A percentile compares a stretch with the other conserved stretches of the same genome.
Evolutionary conservation across 2,113 vertebrate species (phyloP).

Genomic region (Xenopus tropicalis): DNA sequence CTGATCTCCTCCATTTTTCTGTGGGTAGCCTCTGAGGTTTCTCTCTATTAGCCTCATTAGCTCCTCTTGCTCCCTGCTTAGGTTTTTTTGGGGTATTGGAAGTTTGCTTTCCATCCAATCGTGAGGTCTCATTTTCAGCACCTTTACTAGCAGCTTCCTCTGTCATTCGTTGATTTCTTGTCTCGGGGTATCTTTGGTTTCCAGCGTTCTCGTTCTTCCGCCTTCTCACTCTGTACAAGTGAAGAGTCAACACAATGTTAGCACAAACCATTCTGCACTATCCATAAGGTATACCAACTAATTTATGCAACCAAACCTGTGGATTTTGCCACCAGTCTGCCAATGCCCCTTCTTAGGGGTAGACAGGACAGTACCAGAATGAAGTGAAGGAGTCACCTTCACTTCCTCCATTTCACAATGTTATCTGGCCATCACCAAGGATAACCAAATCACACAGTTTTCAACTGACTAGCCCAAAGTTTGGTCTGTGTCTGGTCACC

Average conservation of each 20-base stretch:
- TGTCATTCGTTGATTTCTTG: conserved; percentile 63
- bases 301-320: too few species aligned
- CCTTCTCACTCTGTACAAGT: conserved; percentile 64
- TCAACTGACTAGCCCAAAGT: too few species aligned
- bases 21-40: conserved; percentile 57
- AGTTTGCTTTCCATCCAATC: conserved; percentile 56
- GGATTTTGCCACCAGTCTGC: too few species aligned
- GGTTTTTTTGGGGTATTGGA: conserved; percentile 51
- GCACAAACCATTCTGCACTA: neutral
- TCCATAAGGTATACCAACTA: neutral
- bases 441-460: too few species aligned
- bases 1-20: conserved; percentile 76
- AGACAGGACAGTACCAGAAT: too few species aligned
- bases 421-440: too few species aligned
- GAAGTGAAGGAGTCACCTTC: too few species aligned
- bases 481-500: too few species aligned
- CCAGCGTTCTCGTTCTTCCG: conserved; percentile 65
- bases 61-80: conserved; percentile 44
- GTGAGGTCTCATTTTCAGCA: conserved; percentile 53
- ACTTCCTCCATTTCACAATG: too few species aligned
- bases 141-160: conserved; percentile 60
- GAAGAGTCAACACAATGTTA: conserved; percentile 24
- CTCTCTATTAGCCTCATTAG: conserved; percentile 62
- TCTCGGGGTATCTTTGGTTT: conserved; percentile 63
- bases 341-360: too few species aligned